phyloP scores from a whole-genome alignment of 2,888 invertebrate species.

The Listrodromus nycthemerus region DNA sequence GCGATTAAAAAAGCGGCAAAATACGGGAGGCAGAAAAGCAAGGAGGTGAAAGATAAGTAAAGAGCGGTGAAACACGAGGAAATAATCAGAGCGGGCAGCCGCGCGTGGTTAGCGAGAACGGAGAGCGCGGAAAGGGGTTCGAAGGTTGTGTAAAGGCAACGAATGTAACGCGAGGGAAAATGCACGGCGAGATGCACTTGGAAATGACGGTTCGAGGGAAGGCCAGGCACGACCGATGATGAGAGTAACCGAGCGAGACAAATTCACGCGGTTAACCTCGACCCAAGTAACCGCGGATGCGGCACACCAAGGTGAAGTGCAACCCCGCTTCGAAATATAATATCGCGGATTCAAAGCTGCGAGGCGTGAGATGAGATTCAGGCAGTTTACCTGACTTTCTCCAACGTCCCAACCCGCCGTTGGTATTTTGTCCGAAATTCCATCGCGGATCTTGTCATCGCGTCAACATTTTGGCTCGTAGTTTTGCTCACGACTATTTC shows the following conservation, averaged over 20 bases:
- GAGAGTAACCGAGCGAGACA: slow-evolving; percentile 50
- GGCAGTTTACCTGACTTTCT: slow-evolving; percentile 12
- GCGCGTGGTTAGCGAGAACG: not conserved
- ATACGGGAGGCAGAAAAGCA: slow-evolving; percentile 17
- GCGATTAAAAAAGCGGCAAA: slow-evolving; percentile 18
- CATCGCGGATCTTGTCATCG: slow-evolving; percentile 16
- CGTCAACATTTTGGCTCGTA: not conserved
- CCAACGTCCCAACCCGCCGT: slow-evolving; percentile 5
- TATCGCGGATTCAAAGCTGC: slow-evolving; percentile 55
- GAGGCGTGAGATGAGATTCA: slow-evolving; percentile 27
- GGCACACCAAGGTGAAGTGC: slow-evolving; percentile 53
- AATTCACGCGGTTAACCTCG: slow-evolving; percentile 63
- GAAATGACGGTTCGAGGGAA: slow-evolving; percentile 26
- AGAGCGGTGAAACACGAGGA: not conserved
- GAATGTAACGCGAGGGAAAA: slow-evolving; percentile 31
- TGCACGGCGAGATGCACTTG: slow-evolving; percentile 40
- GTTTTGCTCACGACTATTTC: no score
- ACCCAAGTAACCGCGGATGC: slow-evolving; percentile 49
- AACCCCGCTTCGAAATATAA: slow-evolving; percentile 31
- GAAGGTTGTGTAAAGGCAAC: slow-evolving; percentile 15
- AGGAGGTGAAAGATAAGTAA: slow-evolving; percentile 1
- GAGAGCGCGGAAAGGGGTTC: slow-evolving; percentile 2
- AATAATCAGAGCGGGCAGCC: slow-evolving; percentile 9
- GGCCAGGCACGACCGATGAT: slow-evolving; percentile 37
- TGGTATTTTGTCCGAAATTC: not conserved